phyloP scores from a whole-genome alignment of 2,113 vertebrate genomes.

The Vombatus ursinus region DNA sequence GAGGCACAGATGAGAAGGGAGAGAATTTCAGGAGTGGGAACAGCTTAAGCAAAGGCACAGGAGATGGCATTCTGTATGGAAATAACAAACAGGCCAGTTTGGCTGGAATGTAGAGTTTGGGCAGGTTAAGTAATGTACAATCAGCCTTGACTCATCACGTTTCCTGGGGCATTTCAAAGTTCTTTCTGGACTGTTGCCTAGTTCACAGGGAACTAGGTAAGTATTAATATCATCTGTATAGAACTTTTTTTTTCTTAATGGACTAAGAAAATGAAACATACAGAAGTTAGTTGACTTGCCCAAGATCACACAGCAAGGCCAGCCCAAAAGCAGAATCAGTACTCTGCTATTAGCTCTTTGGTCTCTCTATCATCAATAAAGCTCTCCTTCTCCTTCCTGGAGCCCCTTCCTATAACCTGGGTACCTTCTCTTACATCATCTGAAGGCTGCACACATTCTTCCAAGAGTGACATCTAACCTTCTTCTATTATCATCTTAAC shows the following conservation, averaged over 20 bases:
- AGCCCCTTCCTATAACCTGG: neutral
- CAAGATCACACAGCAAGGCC: neutral
- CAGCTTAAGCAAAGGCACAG: neutral
- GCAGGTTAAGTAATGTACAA: neutral
- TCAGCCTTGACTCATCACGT: neutral
- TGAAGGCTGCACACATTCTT: neutral
- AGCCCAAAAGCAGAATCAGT: neutral
- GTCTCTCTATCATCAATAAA: neutral
- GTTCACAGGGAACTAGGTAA: neutral
- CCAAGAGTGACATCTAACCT: neutral
- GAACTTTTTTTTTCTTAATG: neutral
- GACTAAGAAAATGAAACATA: neutral
- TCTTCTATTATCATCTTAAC: neutral
- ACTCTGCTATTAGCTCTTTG: neutral
- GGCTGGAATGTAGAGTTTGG: neutral
- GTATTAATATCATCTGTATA: neutral
- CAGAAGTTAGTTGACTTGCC: neutral
- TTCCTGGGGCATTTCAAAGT: neutral
- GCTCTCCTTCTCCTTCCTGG: neutral
- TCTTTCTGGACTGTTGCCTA: neutral
- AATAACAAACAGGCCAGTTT: neutral
- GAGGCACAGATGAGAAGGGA: neutral
- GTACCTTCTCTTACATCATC: neutral
- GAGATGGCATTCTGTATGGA: neutral
- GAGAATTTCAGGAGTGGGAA: neutral